Percentiles rank a stretch among this genome's conserved stretches.
phyloP scores from a whole-genome alignment of 2,113 vertebrate species.

The Porphyrio hochstetteri region DNA sequence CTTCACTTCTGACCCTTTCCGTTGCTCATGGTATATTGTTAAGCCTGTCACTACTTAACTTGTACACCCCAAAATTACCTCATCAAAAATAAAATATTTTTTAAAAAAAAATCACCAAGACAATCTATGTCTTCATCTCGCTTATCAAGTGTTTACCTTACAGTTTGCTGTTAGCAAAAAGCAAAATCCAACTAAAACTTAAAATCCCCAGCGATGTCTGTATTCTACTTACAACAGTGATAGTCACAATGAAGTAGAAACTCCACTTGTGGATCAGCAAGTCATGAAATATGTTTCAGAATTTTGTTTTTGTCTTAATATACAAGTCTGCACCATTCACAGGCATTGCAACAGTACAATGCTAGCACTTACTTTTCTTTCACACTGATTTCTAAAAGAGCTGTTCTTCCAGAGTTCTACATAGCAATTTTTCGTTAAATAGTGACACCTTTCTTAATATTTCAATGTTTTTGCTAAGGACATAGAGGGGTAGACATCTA shows the following conservation, averaged over 20 bases:
- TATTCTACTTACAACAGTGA: background rate
- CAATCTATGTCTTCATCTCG: background rate
- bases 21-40: background rate
- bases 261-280: background rate
- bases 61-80: background rate
- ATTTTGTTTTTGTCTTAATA: background rate
- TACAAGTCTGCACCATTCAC: background rate
- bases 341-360: background rate
- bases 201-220: background rate
- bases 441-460: background rate
- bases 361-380: background rate
- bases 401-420: background rate
- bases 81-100: background rate
- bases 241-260: background rate
- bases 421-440: background rate
- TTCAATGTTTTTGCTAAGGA: background rate
- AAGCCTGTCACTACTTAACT: background rate
- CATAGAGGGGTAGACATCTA: background rate
- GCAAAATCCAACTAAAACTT: background rate
- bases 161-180: background rate
- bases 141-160: background rate
- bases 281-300: background rate
- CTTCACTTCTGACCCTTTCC: conserved; percentile 20
- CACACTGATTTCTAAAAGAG: background rate
- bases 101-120: background rate